Percentiles rank a stretch among this genome's conserved stretches.
Conservation (phyloP, 1,140 invertebrate genomes). For the Phthorimaea operculella region DNA sequence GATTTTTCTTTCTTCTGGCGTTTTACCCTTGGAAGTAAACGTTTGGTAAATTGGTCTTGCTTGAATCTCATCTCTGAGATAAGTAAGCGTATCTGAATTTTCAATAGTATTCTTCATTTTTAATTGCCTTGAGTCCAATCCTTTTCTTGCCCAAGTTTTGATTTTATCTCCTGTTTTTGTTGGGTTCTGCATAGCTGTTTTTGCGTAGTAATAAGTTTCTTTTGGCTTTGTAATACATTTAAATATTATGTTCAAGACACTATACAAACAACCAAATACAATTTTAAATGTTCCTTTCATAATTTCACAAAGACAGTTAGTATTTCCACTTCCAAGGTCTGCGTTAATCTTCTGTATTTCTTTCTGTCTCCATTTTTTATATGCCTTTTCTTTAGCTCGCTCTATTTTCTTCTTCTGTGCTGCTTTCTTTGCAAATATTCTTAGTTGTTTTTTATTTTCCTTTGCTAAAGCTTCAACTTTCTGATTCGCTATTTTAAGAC, state of each 20-base stretch:
- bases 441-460: too few relatives aligned
- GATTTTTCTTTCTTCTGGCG: conserved; percentile 18
- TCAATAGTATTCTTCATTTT: conserved; percentile 22
- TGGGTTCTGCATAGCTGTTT: conserved; percentile 21
- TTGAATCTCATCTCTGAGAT: conserved; percentile 31
- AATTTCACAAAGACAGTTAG: conserved; percentile 26
- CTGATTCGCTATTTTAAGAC: too few relatives aligned
- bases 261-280: conserved; percentile 9
- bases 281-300: conserved; percentile 25
- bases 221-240: conserved; percentile 25
- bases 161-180: conserved; percentile 14
- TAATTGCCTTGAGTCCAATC: conserved; percentile 19
- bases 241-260: conserved; percentile 13
- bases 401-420: conserved; percentile 5
- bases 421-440: too few relatives aligned
- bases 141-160: conserved; percentile 14
- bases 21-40: conserved; percentile 18
- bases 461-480: too few relatives aligned
- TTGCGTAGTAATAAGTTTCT: conserved; percentile 19
- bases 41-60: conserved; percentile 22
- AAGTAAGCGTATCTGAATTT: conserved; percentile 23
- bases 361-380: conserved; percentile 8
- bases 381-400: neutral
- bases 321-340: conserved; percentile 15
- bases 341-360: conserved; percentile 14